Evolutionary conservation across 2,797 vertebrate species (phyloP), one percentile per base, ranked within the genome.

Genomic region (Manis crassicaudata): DNA sequence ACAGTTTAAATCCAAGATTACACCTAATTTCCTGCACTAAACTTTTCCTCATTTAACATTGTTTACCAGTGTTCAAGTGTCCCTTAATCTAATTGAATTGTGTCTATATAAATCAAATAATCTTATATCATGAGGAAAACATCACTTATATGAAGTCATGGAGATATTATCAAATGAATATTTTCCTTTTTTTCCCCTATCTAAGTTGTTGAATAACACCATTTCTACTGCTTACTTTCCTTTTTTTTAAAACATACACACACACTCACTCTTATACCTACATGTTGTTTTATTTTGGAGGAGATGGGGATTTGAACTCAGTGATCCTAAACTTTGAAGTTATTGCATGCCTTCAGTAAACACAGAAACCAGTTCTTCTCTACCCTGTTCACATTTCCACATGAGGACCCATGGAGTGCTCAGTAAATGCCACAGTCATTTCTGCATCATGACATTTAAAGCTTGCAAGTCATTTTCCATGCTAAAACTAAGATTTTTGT

Each of bases 1-100:
- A 75, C 12, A 58, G 11, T 16, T 93, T 76, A 91, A 88, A 63
- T 70, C 20, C 43, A 90, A 83, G 23, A 75, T 93, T 88, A 95
- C 83, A 81, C 35, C 72, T 90, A 84, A 77, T 95, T 81, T 92
- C 52, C 52, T 80, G 4, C 35, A 86, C 80, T 80, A 96, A 86
- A 87, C 21, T 3, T 82, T 62, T 35, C 72, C 46, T 90, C 67
- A 87, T 77, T 93, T 96, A 93, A 83, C 32, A 67, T 12, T 63
- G 77, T 85, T 96, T 91, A 87, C 16, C 50, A 87, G 25, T 32
- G 25, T 32, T 54, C 56, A 81, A 77, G 35, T 16, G 56, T 84
- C 58, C 89, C 50, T 92, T 90, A 82, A 91, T 85, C 40, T 88
- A 91, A 88, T 29, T 73, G 40, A 29, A 4, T 25, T 65, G 6